Percentiles rank a stretch among this genome's conserved stretches.
Conservation (phyloP, 2,797 vertebrate species). For the Acropternis orthonyx region DNA sequence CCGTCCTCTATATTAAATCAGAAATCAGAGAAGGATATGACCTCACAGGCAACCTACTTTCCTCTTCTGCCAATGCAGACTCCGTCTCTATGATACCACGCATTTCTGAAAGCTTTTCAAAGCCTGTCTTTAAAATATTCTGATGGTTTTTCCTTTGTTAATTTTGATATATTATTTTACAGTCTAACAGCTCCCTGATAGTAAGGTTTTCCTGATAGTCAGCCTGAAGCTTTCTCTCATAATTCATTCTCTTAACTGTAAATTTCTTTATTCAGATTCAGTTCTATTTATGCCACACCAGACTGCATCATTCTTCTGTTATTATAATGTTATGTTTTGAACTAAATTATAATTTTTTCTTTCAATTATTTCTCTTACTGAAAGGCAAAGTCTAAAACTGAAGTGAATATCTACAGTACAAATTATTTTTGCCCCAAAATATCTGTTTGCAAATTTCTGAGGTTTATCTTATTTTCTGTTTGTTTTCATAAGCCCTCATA, state of each 20-base stretch:
- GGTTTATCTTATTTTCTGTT: constrained; percentile 5
- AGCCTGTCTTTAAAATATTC: constrained; percentile 19
- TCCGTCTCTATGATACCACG: background rate
- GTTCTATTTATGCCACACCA: constrained; percentile 45
- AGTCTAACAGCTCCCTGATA: constrained; percentile 43
- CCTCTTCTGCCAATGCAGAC: background rate
- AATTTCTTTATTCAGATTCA: constrained; percentile 60
- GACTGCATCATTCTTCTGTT: background rate
- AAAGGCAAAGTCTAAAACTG: constrained; percentile 20
- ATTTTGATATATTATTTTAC: constrained; percentile 53
- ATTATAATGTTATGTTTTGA: constrained; percentile 28
- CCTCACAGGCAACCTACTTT: constrained; percentile 25
- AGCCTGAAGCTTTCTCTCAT: constrained; percentile 52
- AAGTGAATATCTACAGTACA: background rate
- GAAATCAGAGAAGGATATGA: constrained; percentile 15
- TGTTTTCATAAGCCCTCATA: constrained; percentile 1
- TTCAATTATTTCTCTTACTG: constrained; percentile 33
- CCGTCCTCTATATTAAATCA: background rate
- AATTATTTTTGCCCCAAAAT: constrained; percentile 30
- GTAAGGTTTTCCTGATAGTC: constrained; percentile 40
- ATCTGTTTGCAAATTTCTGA: constrained; percentile 5
- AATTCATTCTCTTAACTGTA: constrained; percentile 63
- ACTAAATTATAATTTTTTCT: constrained; percentile 10
- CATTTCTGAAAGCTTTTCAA: constrained; percentile 25
- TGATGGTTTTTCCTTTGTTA: constrained; percentile 34